Conservation (phyloP, 2,888 invertebrate genomes). For the Latrodectus elegans region DNA sequence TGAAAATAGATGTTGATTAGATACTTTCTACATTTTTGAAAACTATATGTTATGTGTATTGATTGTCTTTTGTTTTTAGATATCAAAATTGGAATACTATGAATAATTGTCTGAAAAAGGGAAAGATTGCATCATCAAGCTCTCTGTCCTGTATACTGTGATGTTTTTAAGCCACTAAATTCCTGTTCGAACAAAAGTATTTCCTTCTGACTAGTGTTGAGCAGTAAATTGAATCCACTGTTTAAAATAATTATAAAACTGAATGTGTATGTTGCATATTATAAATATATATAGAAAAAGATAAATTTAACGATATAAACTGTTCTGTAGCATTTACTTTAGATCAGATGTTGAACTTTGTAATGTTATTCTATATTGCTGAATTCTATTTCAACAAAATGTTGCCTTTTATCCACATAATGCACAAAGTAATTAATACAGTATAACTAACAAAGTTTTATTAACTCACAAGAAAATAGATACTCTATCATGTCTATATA, state of each 20-base stretch:
- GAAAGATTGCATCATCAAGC: conserved; percentile 43
- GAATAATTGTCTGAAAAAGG: conserved; percentile 43
- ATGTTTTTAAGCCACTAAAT: conserved; percentile 44
- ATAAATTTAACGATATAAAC: conserved; percentile 6
- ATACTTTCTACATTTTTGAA: too few relatives aligned
- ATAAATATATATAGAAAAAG: conserved; percentile 30
- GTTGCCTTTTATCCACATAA: neutral
- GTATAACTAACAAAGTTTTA: too few relatives aligned
- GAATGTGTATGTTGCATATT: conserved; percentile 19
- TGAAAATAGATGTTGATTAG: too few relatives aligned
- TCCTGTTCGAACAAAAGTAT: conserved; percentile 47
- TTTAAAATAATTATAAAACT: conserved; percentile 24
- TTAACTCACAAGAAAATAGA: too few relatives aligned
- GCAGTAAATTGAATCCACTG: conserved; percentile 25
- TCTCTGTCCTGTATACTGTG: conserved; percentile 56
- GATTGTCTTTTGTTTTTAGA: too few relatives aligned
- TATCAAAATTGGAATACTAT: conserved; percentile 23
- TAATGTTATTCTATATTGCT: conserved; percentile 4
- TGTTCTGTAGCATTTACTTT: conserved; percentile 15
- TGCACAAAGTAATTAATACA: too few relatives aligned
- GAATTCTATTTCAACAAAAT: neutral
- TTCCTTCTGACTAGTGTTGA: conserved; percentile 32
- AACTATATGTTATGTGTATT: too few relatives aligned
- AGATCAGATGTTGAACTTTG: conserved; percentile 17
- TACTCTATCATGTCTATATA: too few relatives aligned